A percentile compares a stretch with the other conserved stretches of the same genome.
phyloP scores from a whole-genome alignment of 2,888 invertebrate species.

The Polyommatus iphigenia region DNA sequence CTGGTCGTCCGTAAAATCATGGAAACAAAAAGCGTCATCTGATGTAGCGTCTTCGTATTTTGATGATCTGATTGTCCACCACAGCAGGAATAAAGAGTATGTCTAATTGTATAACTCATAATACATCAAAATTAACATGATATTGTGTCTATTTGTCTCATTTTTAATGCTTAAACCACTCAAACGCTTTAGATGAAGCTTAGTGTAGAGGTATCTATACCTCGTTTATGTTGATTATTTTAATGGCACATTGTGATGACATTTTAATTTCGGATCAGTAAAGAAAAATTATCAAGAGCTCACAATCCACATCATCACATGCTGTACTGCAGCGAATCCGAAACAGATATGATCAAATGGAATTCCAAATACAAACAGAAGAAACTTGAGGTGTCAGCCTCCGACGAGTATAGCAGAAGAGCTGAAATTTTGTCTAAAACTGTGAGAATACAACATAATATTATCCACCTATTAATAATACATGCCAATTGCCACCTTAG shows the following conservation, averaged over 20 bases:
- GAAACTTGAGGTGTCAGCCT: constrained; percentile 66
- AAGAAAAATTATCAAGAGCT: not conserved
- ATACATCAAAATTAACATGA: not conserved
- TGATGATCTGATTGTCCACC: constrained; percentile 61
- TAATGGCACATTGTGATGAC: no score
- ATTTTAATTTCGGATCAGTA: not conserved
- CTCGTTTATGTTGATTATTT: no score
- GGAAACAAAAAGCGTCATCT: constrained; percentile 27
- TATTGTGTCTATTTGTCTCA: no score
- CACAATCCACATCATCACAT: constrained; percentile 66
- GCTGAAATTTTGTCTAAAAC: constrained; percentile 70
- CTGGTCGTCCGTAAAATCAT: not conserved
- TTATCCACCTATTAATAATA: not conserved
- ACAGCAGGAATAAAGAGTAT: constrained; percentile 41
- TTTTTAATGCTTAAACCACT: no score
- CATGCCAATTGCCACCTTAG: no score
- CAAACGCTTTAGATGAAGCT: no score
- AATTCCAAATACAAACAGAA: constrained; percentile 72
- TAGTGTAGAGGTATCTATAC: no score
- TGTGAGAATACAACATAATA: constrained; percentile 46
- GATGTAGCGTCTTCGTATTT: constrained; percentile 43
- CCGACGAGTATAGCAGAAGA: constrained; percentile 72
- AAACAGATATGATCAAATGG: constrained; percentile 77
- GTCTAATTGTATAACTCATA: not conserved
- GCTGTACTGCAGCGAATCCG: constrained; percentile 69